These are phyloP conservation scores for Arrhopalites spinosus DNA, from an alignment of 2,888 invertebrate species.

Conservation along the genomic window DNA sequence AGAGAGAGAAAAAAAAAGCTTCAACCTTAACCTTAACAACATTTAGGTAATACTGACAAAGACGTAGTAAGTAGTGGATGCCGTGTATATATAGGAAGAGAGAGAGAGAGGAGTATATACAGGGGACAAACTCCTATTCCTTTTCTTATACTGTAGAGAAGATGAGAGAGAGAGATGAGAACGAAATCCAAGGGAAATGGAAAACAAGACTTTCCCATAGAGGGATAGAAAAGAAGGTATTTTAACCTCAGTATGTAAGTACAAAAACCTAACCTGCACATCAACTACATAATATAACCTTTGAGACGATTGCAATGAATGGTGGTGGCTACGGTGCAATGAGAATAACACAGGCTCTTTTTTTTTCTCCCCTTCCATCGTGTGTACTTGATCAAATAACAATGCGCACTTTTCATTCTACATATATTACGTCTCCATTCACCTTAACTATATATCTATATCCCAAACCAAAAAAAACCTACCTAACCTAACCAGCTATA, in stretches of 20 bases:
- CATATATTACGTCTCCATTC: background rate
- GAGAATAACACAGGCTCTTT: too few species aligned
- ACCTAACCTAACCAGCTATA: too few species aligned
- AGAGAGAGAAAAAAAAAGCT: background rate
- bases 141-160: background rate
- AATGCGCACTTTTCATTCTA: constrained; percentile 1
- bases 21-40: background rate
- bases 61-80: too few species aligned
- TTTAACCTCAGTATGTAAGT: background rate
- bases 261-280: background rate
- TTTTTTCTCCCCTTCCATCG: too few species aligned
- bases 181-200: constrained; percentile 1
- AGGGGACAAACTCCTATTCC: too few species aligned
- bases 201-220: constrained; percentile 16
- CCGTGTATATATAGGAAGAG: constrained; percentile 1
- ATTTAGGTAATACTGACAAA: too few species aligned
- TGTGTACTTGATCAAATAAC: background rate
- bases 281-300: background rate
- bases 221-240: constrained; percentile 27
- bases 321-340: background rate
- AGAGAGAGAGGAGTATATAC: background rate
- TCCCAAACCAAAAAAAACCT: too few species aligned
- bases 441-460: background rate
- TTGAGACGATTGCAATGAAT: background rate
- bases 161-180: background rate